A percentile compares a stretch with the other conserved stretches of the same genome.
phyloP scores from a whole-genome alignment of 2,797 vertebrate species.

The Chiroxiphia lanceolata region DNA sequence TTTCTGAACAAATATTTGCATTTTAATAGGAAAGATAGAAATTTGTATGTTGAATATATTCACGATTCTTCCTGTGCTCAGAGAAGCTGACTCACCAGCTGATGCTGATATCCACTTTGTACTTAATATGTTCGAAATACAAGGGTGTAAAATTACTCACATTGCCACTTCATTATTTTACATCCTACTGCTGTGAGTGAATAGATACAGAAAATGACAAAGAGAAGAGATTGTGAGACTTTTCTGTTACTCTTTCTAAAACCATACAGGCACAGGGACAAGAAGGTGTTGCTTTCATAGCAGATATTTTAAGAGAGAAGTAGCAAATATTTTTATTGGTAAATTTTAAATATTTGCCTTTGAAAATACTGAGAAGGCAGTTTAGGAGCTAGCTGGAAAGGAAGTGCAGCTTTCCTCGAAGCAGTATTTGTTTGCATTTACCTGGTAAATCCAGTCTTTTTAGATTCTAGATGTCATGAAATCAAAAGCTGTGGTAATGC shows the following conservation, averaged over 20 bases:
- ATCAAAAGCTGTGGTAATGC: background rate
- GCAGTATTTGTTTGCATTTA: background rate
- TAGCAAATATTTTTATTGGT: background rate
- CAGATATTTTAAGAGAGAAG: background rate
- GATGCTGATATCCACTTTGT: background rate
- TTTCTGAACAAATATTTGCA: slow-evolving; percentile 49
- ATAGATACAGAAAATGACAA: background rate
- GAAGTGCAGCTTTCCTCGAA: background rate
- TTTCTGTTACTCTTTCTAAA: background rate
- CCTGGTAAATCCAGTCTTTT: background rate
- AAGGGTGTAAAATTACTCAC: background rate
- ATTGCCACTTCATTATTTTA: slow-evolving; percentile 1
- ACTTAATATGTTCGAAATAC: background rate
- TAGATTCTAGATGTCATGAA: background rate
- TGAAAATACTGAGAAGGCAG: background rate
- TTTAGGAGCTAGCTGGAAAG: background rate
- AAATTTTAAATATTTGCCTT: background rate
- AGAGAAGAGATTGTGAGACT: background rate
- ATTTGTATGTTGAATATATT: background rate
- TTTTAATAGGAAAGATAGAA: background rate
- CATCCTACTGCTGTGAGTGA: background rate
- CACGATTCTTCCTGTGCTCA: background rate
- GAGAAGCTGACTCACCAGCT: background rate
- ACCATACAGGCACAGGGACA: rapidly evolving
- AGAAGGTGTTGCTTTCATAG: background rate